These are phyloP conservation scores for Elmis aenea DNA, from an alignment of 2,888 invertebrate genomes.

Conservation along the genomic window DNA sequence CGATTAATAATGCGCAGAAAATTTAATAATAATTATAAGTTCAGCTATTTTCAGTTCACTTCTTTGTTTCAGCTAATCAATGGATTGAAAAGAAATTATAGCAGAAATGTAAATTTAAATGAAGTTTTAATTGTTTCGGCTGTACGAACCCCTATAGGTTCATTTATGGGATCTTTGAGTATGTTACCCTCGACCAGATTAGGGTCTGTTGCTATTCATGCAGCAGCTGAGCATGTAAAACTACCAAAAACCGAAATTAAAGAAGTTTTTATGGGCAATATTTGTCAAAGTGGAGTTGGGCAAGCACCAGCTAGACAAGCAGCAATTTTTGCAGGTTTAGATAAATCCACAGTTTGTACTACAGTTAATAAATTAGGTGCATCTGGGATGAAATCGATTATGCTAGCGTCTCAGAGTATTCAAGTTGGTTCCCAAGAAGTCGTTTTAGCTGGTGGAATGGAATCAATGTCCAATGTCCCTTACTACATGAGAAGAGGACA, in stretches of 20 bases:
- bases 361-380: constrained; percentile 97
- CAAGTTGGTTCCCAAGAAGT: constrained; percentile 87
- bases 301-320: constrained; percentile 98
- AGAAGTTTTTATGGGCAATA: constrained; percentile 89
- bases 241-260: constrained; percentile 79
- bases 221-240: constrained; percentile 73
- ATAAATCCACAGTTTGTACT: constrained; percentile 84
- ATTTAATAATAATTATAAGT: too few relatives aligned
- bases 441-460: constrained; percentile 97
- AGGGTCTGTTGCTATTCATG: constrained; percentile 87
- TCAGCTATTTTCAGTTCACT: too few relatives aligned
- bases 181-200: constrained; percentile 80
- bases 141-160: constrained; percentile 94
- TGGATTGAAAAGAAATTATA: too few relatives aligned
- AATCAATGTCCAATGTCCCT: constrained; percentile 99
- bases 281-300: constrained; percentile 75
- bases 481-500: constrained; percentile 88
- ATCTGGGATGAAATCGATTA: constrained; percentile 96
- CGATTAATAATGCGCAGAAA: too few relatives aligned
- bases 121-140: constrained; percentile 94
- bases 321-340: constrained; percentile 86
- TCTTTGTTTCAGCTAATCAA: too few relatives aligned
- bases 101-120: constrained; percentile 53
- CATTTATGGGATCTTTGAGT: constrained; percentile 82
- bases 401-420: constrained; percentile 87